phyloP scores from a whole-genome alignment of 2,888 invertebrate species.

The Meandrusa payeni region DNA sequence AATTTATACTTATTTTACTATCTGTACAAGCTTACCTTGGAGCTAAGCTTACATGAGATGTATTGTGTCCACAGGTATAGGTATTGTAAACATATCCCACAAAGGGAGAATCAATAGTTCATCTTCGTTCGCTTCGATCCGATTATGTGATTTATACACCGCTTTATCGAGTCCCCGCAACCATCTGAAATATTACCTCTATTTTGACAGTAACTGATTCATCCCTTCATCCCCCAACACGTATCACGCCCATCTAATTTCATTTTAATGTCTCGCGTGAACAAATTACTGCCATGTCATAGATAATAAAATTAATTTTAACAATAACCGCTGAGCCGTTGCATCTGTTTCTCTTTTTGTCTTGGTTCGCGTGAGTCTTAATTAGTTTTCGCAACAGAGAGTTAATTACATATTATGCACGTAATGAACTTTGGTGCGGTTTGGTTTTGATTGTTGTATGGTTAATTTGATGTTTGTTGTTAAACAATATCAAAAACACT shows the following conservation, averaged over 20 bases:
- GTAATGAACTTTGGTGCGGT: slow-evolving; percentile 56
- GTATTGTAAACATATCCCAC: slow-evolving; percentile 18
- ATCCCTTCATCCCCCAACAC: slow-evolving; percentile 43
- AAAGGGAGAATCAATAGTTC: slow-evolving; percentile 38
- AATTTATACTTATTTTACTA: no score
- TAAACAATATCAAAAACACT: no score
- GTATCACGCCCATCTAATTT: slow-evolving; percentile 65
- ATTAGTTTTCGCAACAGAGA: slow-evolving; percentile 60
- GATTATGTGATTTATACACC: slow-evolving; percentile 67
- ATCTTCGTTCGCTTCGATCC: slow-evolving; percentile 46
- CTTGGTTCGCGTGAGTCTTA: slow-evolving; percentile 56
- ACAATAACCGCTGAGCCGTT: slow-evolving; percentile 65
- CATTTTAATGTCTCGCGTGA: slow-evolving; percentile 74
- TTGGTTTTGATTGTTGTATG: slow-evolving; percentile 43
- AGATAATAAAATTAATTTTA: slow-evolving; percentile 59
- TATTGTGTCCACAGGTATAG: slow-evolving; percentile 15
- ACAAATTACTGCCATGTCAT: slow-evolving; percentile 76
- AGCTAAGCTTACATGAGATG: slow-evolving; percentile 6
- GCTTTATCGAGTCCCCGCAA: slow-evolving; percentile 43
- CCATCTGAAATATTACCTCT: slow-evolving; percentile 63
- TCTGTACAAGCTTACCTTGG: slow-evolving; percentile 4
- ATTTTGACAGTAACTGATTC: slow-evolving; percentile 66
- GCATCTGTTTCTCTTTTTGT: slow-evolving; percentile 62
- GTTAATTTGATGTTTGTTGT: slow-evolving; percentile 22
- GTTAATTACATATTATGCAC: slow-evolving; percentile 59